Percentiles rank a stretch among this genome's conserved stretches.
phyloP scores from a whole-genome alignment of 2,113 vertebrate species.

The Ursus arctos region DNA sequence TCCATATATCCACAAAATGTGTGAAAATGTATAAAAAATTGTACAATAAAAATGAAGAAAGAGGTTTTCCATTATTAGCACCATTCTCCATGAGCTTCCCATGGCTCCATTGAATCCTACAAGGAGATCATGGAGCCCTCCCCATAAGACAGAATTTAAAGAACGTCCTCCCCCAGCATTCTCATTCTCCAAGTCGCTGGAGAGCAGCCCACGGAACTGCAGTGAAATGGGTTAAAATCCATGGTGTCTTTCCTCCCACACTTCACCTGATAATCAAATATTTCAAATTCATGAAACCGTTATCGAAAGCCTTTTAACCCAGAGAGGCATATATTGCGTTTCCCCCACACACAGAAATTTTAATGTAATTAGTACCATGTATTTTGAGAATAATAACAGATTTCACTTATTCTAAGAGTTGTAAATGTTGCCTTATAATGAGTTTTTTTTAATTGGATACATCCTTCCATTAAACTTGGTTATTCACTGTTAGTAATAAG shows the following conservation, averaged over 20 bases:
- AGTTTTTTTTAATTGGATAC: neutral
- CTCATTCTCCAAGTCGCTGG: neutral
- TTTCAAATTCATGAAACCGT: neutral
- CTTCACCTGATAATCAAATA: slow-evolving; percentile 13
- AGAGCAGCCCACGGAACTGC: neutral
- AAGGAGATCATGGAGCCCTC: neutral
- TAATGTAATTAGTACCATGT: neutral
- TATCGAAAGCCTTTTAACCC: neutral
- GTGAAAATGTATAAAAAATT: neutral
- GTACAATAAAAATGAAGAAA: neutral
- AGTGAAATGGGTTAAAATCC: neutral
- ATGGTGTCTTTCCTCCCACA: neutral
- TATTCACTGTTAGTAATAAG: neutral
- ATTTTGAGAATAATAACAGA: slow-evolving; percentile 37
- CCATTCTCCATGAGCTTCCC: neutral
- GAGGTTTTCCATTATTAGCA: neutral
- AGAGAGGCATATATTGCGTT: neutral
- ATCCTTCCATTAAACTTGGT: neutral
- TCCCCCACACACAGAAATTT: neutral
- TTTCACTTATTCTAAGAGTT: neutral
- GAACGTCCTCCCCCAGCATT: neutral
- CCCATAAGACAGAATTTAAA: neutral
- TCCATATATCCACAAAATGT: neutral
- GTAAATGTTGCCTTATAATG: neutral
- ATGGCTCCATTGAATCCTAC: neutral